Evolutionary conservation across 2,797 vertebrate genomes (phyloP), one percentile per base, ranked within the genome.

Genomic region (Channallabes apus): DNA sequence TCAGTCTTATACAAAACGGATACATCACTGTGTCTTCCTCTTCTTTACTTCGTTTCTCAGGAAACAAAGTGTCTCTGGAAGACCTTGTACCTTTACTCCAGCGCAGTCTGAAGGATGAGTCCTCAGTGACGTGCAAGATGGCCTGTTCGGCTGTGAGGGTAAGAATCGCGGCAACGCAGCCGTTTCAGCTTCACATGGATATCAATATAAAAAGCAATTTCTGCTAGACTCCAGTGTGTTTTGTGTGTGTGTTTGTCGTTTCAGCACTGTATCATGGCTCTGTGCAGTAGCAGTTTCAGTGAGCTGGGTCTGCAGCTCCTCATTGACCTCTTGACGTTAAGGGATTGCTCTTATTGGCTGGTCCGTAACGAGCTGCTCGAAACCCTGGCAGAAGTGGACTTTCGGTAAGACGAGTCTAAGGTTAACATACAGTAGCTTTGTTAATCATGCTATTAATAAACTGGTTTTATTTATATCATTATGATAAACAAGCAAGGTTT

Each of bases 361-460:
- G 98, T 99, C 83, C 95, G 98, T 88, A 99, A 97, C 0, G 98
- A 99, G 91, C 96, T 99, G 56, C 89, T 99, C 88, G 98, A 99
- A 89, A 99, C 97, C 0, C 91, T 99, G 78, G 96, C 98, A 1
- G 98, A 99, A 88, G 94, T 98, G 15, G 98, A 99, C 93, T 99
- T 99, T 86, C 93, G 98, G 98, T 98, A 92, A 87, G 91, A 46
- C 2, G 11, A 61, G 6, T 35, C 27, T n/a, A 17, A n/a, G 15
- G 3, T 46, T n/a, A 32, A 67, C n/a, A 35, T 14, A 54, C 12
- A 54, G 51, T 54, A 54, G 51, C 51, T 54, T 54, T 54, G 51
- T 54, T 54, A 54, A 54, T 54, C 12, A 54, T 14, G 20, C 59
- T 24, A 6, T 59, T 24, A 35, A 76, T 54, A 54, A 54, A 54